Conservation (phyloP, 2,888 invertebrate genomes). For the Eupithecia abbreviata region DNA sequence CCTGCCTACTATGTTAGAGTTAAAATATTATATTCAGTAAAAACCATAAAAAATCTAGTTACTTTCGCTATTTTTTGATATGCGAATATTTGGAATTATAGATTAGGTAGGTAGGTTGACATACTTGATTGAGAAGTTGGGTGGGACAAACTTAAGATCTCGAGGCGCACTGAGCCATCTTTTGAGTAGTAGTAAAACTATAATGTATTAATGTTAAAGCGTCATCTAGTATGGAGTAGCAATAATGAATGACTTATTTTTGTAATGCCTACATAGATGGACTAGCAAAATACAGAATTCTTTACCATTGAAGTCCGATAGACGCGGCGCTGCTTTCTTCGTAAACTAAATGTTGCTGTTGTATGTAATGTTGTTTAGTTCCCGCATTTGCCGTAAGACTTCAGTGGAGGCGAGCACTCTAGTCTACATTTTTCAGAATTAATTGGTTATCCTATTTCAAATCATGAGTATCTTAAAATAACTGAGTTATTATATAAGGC, state of each 20-base stretch:
- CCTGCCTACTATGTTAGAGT: too few relatives aligned
- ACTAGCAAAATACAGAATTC: neutral
- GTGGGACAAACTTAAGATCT: neutral
- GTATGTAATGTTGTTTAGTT: too few relatives aligned
- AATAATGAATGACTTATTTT: neutral
- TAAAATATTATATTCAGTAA: too few relatives aligned
- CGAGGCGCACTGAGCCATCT: constrained; percentile 9
- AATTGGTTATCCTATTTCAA: neutral
- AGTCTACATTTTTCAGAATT: neutral
- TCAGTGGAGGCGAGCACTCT: neutral
- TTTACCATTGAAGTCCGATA: too few relatives aligned
- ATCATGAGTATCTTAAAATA: neutral
- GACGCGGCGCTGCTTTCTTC: too few relatives aligned
- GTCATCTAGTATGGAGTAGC: constrained; percentile 20
- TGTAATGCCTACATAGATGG: neutral
- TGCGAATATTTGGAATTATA: too few relatives aligned
- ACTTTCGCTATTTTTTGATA: too few relatives aligned
- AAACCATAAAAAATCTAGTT: too few relatives aligned
- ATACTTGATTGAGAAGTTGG: too few relatives aligned
- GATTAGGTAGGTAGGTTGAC: too few relatives aligned
- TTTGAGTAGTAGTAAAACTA: constrained; percentile 2
- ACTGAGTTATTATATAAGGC: neutral
- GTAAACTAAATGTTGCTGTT: too few relatives aligned
- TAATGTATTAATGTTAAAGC: neutral
- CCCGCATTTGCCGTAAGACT: neutral